These are phyloP conservation scores for Crocodylus rhombifer DNA, from an alignment of 2,797 vertebrate genomes.

Conservation along the genomic window DNA sequence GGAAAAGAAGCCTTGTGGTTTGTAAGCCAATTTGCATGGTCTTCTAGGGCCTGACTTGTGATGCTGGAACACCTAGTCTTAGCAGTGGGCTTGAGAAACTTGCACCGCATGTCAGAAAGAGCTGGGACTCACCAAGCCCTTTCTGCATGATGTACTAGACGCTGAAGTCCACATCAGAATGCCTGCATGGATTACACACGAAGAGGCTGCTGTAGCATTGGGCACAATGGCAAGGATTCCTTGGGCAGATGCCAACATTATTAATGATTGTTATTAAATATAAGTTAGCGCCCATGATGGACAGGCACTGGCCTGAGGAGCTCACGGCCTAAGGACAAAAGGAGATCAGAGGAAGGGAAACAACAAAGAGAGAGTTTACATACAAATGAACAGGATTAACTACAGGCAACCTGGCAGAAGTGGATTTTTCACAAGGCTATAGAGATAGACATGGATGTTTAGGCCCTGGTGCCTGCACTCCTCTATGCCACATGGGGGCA, in stretches of 20 bases:
- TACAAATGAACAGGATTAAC: neutral
- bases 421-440: neutral
- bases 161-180: neutral
- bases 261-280: neutral
- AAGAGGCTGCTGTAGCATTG: neutral
- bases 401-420: neutral
- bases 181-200: neutral
- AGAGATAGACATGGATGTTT: neutral
- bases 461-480: neutral
- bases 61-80: neutral
- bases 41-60: neutral
- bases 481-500: neutral
- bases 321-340: neutral
- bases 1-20: neutral
- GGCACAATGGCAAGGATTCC: neutral
- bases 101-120: neutral
- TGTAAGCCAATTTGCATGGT: neutral
- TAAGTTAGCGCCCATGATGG: neutral
- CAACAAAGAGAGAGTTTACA: neutral
- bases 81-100: neutral
- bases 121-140: neutral
- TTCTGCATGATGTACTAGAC: neutral
- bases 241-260: neutral
- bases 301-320: neutral
- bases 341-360: neutral